Conservation (phyloP, 2,113 vertebrate genomes). For the Acinonyx jubatus region DNA sequence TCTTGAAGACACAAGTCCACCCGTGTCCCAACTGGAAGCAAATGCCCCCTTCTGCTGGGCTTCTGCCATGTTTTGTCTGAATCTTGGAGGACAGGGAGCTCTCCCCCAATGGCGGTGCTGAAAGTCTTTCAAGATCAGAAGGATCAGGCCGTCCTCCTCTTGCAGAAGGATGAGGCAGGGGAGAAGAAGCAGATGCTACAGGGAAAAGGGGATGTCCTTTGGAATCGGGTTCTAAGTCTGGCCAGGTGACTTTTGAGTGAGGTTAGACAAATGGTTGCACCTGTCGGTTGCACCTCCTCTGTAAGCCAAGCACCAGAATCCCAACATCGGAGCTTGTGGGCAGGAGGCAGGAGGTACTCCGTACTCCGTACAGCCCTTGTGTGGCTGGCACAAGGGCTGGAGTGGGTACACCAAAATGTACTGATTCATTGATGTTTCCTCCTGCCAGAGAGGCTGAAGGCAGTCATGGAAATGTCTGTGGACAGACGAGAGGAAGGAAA, state of each 20-base stretch:
- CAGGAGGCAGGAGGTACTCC: neutral
- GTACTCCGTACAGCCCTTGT: neutral
- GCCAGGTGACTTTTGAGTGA: neutral
- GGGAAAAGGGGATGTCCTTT: neutral
- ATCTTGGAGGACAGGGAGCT: neutral
- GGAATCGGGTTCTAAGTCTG: neutral
- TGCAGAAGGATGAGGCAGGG: neutral
- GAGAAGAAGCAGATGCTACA: neutral
- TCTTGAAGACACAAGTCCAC: neutral
- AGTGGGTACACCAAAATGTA: neutral
- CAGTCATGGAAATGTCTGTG: neutral
- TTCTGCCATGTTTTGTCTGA: fast-evolving
- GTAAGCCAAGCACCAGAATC: neutral
- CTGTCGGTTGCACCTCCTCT: neutral
- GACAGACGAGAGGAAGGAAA: neutral
- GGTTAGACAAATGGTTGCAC: neutral
- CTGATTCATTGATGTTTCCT: neutral
- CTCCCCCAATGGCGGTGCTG: neutral
- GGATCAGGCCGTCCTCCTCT: neutral
- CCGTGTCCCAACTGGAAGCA: neutral
- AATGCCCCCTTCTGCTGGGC: too few species aligned
- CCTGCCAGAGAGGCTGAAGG: neutral
- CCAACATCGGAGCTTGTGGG: neutral
- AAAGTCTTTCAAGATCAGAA: neutral
- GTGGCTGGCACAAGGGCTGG: neutral